Evolutionary conservation across 2,888 invertebrate genomes (phyloP).

Genomic region (Zeuzera pyrina): DNA sequence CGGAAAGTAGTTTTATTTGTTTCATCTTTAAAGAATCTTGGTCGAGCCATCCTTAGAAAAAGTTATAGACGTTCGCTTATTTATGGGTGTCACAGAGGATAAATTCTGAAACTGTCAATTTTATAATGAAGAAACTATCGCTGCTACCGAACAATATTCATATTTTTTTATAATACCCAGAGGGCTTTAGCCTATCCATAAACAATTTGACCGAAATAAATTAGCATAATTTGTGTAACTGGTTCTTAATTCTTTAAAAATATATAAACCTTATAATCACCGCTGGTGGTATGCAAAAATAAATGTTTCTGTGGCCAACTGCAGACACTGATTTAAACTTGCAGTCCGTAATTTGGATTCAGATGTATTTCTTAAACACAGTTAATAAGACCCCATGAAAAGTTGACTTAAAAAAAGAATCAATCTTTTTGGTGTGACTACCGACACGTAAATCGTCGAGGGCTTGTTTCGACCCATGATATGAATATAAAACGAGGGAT

Average conservation of each 20-base stretch:
- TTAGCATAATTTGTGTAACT: conserved; percentile 21
- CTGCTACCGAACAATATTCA: conserved; percentile 8
- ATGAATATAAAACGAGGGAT: conserved; percentile 19
- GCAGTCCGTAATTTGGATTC: conserved; percentile 21
- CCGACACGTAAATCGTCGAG: conserved; percentile 12
- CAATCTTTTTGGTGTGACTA: conserved; percentile 14
- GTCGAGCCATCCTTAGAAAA: conserved; percentile 15
- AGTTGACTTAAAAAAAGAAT: conserved; percentile 13
- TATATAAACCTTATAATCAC: conserved; percentile 19
- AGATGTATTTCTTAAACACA: conserved; percentile 17
- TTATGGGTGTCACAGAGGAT: conserved; percentile 10
- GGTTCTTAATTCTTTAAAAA: conserved; percentile 6
- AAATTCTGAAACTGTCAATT: conserved; percentile 5
- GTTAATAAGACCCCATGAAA: conserved; percentile 16
- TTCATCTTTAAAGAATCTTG: conserved; percentile 19
- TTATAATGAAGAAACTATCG: conserved; percentile 4
- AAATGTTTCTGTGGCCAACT: conserved; percentile 22
- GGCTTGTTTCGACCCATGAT: conserved; percentile 11
- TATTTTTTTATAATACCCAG: no score
- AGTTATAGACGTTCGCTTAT: conserved; percentile 23
- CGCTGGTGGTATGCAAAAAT: conserved; percentile 27
- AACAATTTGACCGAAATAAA: conserved; percentile 9
- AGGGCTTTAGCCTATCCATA: conserved; percentile 3
- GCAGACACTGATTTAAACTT: conserved; percentile 25
- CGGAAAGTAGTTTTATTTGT: conserved; percentile 24